Base-by-base conservation (phyloP, 1,140 invertebrate species). In the Diabrotica undecimpunctata region DNA sequence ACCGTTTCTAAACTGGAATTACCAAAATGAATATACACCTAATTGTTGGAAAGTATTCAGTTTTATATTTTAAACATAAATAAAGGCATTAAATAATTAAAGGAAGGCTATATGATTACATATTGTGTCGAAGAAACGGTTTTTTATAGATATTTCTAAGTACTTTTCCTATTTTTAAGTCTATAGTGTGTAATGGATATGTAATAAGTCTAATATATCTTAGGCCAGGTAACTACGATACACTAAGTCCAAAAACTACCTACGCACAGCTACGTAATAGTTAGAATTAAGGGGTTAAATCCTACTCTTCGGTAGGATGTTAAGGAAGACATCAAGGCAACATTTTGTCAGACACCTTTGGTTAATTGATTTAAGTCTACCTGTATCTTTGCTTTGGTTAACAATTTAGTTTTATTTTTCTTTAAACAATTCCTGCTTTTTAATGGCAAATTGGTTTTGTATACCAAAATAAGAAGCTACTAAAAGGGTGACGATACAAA, bases 241-340 rank as follows among this genome's bases (percentile, higher is more conserved):
- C 6, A 46, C 41, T 46, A 46, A 46, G 41, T 46, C 6, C n/a
- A 46, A 46, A 63, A 67, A 51, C 50, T 64, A 61, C 54, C n/a
- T 58, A 61, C 60, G 61, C 55, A 65, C 60, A 64, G 51, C 52
- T 62, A 46, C 25, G 6, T 7, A 14, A 52, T 51, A 61, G 57
- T 64, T 69, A 65, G 63, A 65, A 66, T 66, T 53, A 59, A 58
- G 41, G 57, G 54, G 51, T 56, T 52, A 63, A 39, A 9, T 35
- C 38, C 64, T 69, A 69, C 58, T 53, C 25, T 60, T 13, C 4
- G n/a, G 41, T 56, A 54, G 46, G 62, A 62, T 69, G n/a, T 46
- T 46, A 54, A 72, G 70, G 70, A 72, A 72, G 70, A 72, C 70
- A 72, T 70, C 68, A 72, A 72, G 70, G 70, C 70, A 70, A 71